phyloP scores from a whole-genome alignment of 2,797 vertebrate genomes.

The Oryzias sinensis region DNA sequence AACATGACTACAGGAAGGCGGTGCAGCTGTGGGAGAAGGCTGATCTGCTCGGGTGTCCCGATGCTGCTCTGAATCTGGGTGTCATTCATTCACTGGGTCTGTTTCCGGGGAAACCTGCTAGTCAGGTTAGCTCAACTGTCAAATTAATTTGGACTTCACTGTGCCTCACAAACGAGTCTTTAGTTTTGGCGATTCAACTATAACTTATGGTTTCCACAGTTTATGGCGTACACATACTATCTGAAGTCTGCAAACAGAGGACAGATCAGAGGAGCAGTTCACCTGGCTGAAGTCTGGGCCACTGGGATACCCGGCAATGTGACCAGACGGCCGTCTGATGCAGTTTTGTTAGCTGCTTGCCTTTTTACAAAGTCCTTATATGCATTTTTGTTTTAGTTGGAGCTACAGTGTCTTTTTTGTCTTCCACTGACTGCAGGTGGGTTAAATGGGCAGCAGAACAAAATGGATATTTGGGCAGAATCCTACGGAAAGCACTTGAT shows the following conservation, averaged over 20 bases:
- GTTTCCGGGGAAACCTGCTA: conserved; percentile 74
- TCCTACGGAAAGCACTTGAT: conserved; percentile 75
- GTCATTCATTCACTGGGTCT: conserved; percentile 72
- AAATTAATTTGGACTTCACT: not conserved
- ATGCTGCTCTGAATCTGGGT: conserved; percentile 82
- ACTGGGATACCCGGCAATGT: conserved; percentile 73
- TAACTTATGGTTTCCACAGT: conserved; percentile 50
- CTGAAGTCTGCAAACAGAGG: conserved; percentile 76
- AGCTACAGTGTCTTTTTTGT: conserved; percentile 9
- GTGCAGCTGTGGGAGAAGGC: conserved; percentile 80
- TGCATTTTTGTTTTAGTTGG: not conserved
- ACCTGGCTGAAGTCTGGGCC: conserved; percentile 72
- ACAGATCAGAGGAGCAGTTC: conserved; percentile 70
- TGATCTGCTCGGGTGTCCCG: conserved; percentile 67
- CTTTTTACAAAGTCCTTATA: conserved; percentile 3
- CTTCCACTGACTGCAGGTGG: conserved; percentile 64
- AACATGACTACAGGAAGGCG: conserved; percentile 72
- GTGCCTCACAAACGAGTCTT: not conserved
- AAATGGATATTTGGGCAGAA: conserved; percentile 79
- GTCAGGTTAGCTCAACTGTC: conserved; percentile 59
- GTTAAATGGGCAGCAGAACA: conserved; percentile 81
- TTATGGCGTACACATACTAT: conserved; percentile 76
- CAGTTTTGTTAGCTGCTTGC: conserved; percentile 70
- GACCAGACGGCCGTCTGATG: conserved; percentile 65
- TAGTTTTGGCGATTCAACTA: not conserved